Conservation (phyloP, 2,888 invertebrate genomes). For the Bombylius major region DNA sequence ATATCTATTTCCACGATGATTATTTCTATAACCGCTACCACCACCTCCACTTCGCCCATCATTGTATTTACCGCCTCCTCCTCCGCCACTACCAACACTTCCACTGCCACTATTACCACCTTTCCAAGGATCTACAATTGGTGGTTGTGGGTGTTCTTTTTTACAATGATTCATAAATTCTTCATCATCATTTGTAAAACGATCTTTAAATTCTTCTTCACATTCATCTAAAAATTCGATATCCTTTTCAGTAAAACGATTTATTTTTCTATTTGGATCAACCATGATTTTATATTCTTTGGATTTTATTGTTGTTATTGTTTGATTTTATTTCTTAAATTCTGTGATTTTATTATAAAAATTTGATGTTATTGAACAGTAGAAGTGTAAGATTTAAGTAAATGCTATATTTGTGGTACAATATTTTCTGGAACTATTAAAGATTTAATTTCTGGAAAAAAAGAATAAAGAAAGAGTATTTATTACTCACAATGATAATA, state of each 20-base stretch:
- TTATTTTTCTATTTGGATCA: slow-evolving; percentile 38
- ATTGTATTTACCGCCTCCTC: too few relatives aligned
- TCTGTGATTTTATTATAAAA: neutral
- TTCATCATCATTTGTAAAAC: slow-evolving; percentile 49
- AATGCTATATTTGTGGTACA: neutral
- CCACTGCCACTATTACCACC: neutral
- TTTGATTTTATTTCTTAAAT: too few relatives aligned
- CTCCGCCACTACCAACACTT: neutral
- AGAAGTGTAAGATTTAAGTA: neutral
- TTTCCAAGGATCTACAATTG: slow-evolving; percentile 47
- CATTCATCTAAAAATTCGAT: slow-evolving; percentile 46
- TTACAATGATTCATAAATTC: slow-evolving; percentile 42
- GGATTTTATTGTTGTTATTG: too few relatives aligned
- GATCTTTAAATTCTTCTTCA: slow-evolving; percentile 47
- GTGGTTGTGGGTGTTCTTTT: slow-evolving; percentile 40
- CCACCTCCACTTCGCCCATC: slow-evolving; percentile 4
- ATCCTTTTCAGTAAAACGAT: slow-evolving; percentile 43
- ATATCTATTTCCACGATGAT: neutral
- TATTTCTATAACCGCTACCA: neutral
- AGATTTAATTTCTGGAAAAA: neutral
- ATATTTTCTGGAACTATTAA: neutral
- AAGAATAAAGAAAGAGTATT: neutral
- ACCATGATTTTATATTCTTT: slow-evolving; percentile 24
- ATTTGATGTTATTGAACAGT: neutral
- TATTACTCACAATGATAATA: too few relatives aligned